Percentiles rank a stretch among this genome's conserved stretches.
Evolutionary conservation across 2,888 invertebrate genomes (phyloP).

Genomic region (Lymantria monacha): DNA sequence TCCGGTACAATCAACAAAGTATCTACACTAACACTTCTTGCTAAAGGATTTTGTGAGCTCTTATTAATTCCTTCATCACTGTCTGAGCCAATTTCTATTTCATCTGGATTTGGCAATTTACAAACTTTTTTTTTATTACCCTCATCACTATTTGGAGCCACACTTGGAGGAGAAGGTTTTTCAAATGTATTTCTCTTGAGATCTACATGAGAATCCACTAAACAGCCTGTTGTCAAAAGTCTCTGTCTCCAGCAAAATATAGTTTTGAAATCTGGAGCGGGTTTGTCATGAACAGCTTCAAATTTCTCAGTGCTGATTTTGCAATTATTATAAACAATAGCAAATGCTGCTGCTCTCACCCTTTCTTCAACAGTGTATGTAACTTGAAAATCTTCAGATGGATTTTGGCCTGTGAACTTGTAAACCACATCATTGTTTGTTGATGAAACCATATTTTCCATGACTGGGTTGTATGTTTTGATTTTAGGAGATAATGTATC

Average conservation of each 20-base stretch:
- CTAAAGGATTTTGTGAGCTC: slow-evolving; percentile 24
- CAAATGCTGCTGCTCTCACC: slow-evolving; percentile 68
- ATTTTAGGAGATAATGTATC: slow-evolving; percentile 42
- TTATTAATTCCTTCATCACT: slow-evolving; percentile 52
- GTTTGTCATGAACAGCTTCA: slow-evolving; percentile 66
- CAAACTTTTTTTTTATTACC: slow-evolving; percentile 28
- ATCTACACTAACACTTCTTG: slow-evolving; percentile 63
- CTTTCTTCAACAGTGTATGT: slow-evolving; percentile 68
- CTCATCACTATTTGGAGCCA: background rate
- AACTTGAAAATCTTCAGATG: slow-evolving; percentile 59
- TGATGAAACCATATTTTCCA: slow-evolving; percentile 74
- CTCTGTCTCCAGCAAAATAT: slow-evolving; percentile 73
- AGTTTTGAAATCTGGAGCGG: slow-evolving; percentile 75
- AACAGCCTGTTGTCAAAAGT: slow-evolving; percentile 65
- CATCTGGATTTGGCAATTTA: slow-evolving; percentile 66
- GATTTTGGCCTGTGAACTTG: slow-evolving; percentile 59
- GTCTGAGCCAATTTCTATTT: slow-evolving; percentile 59
- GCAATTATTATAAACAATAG: slow-evolving; percentile 71
- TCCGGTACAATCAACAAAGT: slow-evolving; percentile 55
- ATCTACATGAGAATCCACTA: slow-evolving; percentile 63
- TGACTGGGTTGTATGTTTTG: slow-evolving; percentile 60
- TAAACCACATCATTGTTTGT: slow-evolving; percentile 67
- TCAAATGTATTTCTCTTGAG: slow-evolving; percentile 19
- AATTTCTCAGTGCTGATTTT: slow-evolving; percentile 69
- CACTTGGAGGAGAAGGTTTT: slow-evolving; percentile 8